These are phyloP conservation scores for Athrips mouffetella DNA, from an alignment of 2,888 invertebrate genomes.

Conservation along the genomic window DNA sequence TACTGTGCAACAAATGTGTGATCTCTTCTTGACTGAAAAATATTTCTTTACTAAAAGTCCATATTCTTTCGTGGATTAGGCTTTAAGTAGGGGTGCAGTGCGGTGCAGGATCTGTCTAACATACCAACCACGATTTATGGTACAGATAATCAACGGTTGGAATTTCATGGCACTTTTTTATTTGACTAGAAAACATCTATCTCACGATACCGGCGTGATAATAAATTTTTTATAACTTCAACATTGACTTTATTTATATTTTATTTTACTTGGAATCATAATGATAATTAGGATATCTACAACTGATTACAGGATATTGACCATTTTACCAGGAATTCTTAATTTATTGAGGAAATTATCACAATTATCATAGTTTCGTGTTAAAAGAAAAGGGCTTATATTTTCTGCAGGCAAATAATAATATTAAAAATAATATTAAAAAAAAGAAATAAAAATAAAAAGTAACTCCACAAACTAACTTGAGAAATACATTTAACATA, in stretches of 20 bases:
- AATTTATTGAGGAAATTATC: no score
- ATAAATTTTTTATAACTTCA: background rate
- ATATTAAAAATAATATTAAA: no score
- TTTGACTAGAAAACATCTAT: slow-evolving; percentile 25
- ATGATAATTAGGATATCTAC: no score
- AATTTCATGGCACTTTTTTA: slow-evolving; percentile 58
- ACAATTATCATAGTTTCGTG: no score
- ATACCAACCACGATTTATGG: slow-evolving; percentile 60
- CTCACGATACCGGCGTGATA: background rate
- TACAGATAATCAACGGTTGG: slow-evolving; percentile 48
- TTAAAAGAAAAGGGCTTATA: no score
- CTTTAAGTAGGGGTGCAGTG: slow-evolving; percentile 61
- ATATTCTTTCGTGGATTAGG: slow-evolving; percentile 24
- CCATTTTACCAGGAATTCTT: background rate
- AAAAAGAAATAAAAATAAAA: no score
- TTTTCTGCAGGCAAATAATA: no score
- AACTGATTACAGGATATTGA: no score
- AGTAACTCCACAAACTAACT: background rate
- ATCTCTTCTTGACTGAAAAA: no score
- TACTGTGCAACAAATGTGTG: no score
- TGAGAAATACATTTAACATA: background rate
- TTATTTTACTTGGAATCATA: background rate
- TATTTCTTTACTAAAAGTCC: no score
- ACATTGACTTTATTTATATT: background rate
- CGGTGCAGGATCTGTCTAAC: slow-evolving; percentile 17